Base-by-base conservation (phyloP, 1,140 invertebrate genomes). In the Matsumurasca onukii region DNA sequence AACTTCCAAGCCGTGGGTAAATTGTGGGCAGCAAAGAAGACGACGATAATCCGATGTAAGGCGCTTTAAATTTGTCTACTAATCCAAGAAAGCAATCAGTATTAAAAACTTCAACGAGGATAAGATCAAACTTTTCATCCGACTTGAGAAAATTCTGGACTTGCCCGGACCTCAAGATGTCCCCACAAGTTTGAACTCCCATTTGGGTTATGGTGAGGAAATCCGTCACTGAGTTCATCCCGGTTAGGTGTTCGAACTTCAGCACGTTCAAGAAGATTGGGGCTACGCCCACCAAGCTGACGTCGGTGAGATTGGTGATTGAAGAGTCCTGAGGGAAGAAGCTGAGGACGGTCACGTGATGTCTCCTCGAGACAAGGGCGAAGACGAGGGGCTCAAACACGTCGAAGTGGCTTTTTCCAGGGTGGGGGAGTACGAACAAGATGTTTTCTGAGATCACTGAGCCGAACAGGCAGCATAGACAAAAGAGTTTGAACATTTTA, bases 21-120 rank as follows among this genome's bases (percentile, higher is more conserved):
- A 84, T 80, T 84, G 85, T 89, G 15, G 86, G 80, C 81, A 88
- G 83, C 25, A 86, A 69, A 15, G 82, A 78, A 57, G 83, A 82
- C 3, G 86, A 84, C 68, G 80, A 81, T 2, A 85, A 70, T 0
- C 80, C 78, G 1, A 91, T 84, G 9, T 86, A 81, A 0, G 88
- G 89, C 3, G 84, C 84, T 65, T 85, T 78, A 25, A 88, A 81
- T 31, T 63, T 65, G 30, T 75, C 66, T 13, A 70, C 71, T 25
- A 75, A 71, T 20, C 69, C 71, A 9, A 75, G 57, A 65, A 75
- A 72, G 29, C 75, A 73, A 31, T 76, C 74, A 0, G 66, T 73
- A 31, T 74, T 71, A 62, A 77, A 78, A 12, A 74, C 66, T 69
- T 77, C 75, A 12, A 72, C 72, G 3, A 79, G 65, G 9, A 80